Evolutionary conservation across 2,797 vertebrate genomes (phyloP).

Genomic region (Adrianichthys oophorus): DNA sequence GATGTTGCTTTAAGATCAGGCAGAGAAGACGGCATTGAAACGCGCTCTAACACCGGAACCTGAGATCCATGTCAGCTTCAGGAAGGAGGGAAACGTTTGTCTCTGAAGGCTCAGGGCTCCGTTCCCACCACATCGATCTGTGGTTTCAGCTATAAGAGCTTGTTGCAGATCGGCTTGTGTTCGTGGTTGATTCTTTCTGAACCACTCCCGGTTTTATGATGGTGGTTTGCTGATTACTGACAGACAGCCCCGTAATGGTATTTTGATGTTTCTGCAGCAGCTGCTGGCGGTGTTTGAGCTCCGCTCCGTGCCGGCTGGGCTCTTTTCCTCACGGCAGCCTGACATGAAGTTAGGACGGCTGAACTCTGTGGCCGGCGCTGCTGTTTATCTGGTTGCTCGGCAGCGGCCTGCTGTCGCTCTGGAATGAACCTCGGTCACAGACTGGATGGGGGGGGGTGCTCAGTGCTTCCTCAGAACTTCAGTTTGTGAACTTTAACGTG

Average conservation of each 20-base stretch:
- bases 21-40: too few relatives aligned
- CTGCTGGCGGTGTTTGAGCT: neutral
- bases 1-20: too few relatives aligned
- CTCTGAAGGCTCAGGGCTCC: too few relatives aligned
- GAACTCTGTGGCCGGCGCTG: constrained; percentile 32
- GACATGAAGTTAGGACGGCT: neutral
- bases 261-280: too few relatives aligned
- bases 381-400: constrained; percentile 69
- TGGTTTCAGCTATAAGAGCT: neutral
- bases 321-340: too few relatives aligned
- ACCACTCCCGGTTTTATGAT: neutral
- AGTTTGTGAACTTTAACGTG: constrained; percentile 4
- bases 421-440: constrained; percentile 48
- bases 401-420: constrained; percentile 39
- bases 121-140: too few relatives aligned
- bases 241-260: too few relatives aligned
- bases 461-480: constrained; percentile 20
- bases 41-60: too few relatives aligned
- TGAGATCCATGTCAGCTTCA: too few relatives aligned
- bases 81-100: too few relatives aligned
- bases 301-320: too few relatives aligned
- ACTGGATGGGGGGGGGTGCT: constrained; percentile 8
- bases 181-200: neutral
- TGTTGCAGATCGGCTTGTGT: neutral
- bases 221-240: neutral